Conservation (phyloP, 2,113 vertebrate genomes). For the Prolemur simus region DNA sequence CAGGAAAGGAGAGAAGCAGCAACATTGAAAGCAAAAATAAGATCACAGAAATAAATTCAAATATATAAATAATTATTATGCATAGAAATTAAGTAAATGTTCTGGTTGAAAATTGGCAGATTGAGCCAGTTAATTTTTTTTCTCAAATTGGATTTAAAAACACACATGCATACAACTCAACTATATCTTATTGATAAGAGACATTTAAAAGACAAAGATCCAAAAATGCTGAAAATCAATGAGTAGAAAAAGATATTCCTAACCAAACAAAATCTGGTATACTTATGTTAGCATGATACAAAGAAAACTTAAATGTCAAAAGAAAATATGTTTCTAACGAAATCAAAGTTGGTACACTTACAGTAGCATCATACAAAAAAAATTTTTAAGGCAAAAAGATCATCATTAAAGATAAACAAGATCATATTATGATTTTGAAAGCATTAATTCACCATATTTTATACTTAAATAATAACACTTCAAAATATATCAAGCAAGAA, state of each 20-base stretch:
- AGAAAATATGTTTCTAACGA: not conserved
- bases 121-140: not conserved
- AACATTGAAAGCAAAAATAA: constrained; percentile 12
- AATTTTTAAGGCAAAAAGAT: not conserved
- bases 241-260: not conserved
- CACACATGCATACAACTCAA: not conserved
- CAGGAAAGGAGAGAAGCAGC: not conserved
- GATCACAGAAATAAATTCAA: not conserved
- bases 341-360: not conserved
- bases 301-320: not conserved
- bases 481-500: not conserved
- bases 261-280: not conserved
- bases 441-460: not conserved
- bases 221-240: not conserved
- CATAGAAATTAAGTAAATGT: not conserved
- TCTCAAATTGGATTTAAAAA: constrained; percentile 15
- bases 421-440: not conserved
- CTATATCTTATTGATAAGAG: not conserved
- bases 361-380: not conserved
- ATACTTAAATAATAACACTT: constrained; percentile 4
- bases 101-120: not conserved
- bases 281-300: not conserved
- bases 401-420: not conserved
- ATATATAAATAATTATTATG: not conserved
- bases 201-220: not conserved